These are phyloP conservation scores for Sceliomorpha sp. DNA, from an alignment of 2,888 invertebrate genomes.

Conservation along the genomic window DNA sequence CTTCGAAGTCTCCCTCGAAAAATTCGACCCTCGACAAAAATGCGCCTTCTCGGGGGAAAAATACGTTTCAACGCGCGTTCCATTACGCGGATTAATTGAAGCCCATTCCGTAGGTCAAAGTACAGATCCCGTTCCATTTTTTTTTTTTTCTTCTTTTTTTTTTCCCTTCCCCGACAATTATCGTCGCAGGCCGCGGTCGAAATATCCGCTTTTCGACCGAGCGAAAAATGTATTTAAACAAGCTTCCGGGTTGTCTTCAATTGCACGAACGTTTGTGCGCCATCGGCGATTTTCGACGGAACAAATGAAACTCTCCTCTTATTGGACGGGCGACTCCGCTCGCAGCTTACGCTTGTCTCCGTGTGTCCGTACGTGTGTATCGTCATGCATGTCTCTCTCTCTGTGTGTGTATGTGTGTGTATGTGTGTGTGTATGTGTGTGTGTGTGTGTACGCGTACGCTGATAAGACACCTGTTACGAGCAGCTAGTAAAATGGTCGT, in stretches of 20 bases:
- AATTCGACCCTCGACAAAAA: too few species aligned
- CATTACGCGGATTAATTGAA: too few species aligned
- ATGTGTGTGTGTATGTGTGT: too few species aligned
- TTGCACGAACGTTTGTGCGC: conserved; percentile 5
- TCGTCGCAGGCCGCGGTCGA: conserved; percentile 3
- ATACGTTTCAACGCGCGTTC: too few species aligned
- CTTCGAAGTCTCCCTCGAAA: too few species aligned
- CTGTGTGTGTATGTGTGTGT: too few species aligned
- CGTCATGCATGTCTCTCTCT: too few species aligned
- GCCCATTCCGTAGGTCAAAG: too few species aligned
- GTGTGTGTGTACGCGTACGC: conserved; percentile 3
- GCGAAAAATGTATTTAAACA: background rate
- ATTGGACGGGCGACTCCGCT: conserved; percentile 15
- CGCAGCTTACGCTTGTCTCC: conserved; percentile 11
- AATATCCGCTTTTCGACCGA: conserved; percentile 11
- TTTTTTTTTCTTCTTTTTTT: background rate
- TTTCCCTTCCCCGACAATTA: background rate
- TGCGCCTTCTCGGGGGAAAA: too few species aligned
- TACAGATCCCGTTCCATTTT: too few species aligned
- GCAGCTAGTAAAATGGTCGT: conserved; percentile 25
- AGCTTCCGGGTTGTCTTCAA: conserved; percentile 7
- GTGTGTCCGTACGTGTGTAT: too few species aligned
- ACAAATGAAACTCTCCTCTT: conserved; percentile 7
- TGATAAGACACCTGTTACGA: conserved; percentile 42
- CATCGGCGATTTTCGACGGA: conserved; percentile 4